Base-by-base conservation (phyloP, 2,888 invertebrate genomes). In the Syrista parreyssii region DNA sequence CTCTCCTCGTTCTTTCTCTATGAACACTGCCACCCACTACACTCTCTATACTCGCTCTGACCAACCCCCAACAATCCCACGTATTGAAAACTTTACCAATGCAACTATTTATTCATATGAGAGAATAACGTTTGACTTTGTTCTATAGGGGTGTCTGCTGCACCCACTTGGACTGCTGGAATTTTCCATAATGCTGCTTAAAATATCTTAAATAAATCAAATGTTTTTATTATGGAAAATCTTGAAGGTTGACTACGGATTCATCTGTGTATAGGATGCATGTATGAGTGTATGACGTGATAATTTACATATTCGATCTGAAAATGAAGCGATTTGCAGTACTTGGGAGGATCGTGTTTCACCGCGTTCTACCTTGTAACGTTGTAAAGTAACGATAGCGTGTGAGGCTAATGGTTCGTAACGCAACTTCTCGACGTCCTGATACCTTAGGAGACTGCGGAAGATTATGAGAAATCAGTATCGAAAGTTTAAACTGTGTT, bases 51-150 rank as follows among this genome's bases (percentile, higher is more conserved):
- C 23, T 55, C 55, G 23, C 6, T 6, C 23, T 55, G 9, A 23
- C 55, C 55, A 55, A 55, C 23, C 23, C 55, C 23, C 55, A 23
- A 55, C 15, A 55, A 23, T 55, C 1, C 9, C 23, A 23, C 23
- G 55, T 9, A 55, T 23, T 55, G 9, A 2, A 55, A 55, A 55
- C 15, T 55, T 73, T 55, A 36, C 77, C 68, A 80, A 80, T 81
- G 81, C 79, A 84, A 84, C 83, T 86, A 85, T 85, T 86, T 86
- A 85, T 85, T 85, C 83, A 85, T 85, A 85, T 79, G 80, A 79
- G 80, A 76, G 73, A 81, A 69, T 80, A 79, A 79, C 78, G 79
- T 79, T 73, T 84, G 79, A 84, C 86, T 84, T 85, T 84, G 82
- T 84, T 84, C 80, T 85, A 79, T 75, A 79, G 75, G 76, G 80